phyloP scores from a whole-genome alignment of 2,797 vertebrate species.

The Lindbergichthys nudifrons region DNA sequence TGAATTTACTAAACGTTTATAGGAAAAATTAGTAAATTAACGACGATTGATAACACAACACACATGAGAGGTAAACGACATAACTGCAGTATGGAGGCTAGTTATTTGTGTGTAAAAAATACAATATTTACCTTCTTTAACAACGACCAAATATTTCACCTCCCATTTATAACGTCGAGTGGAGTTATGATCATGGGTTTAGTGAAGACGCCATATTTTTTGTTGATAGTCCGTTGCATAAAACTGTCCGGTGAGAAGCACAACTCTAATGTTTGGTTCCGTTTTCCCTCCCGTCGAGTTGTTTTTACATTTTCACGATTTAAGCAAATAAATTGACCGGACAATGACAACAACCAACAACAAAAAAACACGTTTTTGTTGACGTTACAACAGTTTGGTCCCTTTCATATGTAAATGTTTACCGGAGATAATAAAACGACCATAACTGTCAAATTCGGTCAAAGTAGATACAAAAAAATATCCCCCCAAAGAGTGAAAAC shows the following conservation, averaged over 20 bases:
- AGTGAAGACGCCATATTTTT: slow-evolving; percentile 53
- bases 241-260: slow-evolving; percentile 64
- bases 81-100: accelerated
- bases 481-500: no score
- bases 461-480: background rate
- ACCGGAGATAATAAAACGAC: slow-evolving; percentile 2
- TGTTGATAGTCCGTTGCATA: slow-evolving; percentile 76
- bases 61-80: accelerated
- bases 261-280: background rate
- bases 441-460: background rate
- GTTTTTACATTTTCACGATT: background rate
- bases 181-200: background rate
- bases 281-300: background rate
- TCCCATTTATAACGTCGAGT: slow-evolving; percentile 7
- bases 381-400: background rate
- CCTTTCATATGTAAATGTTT: background rate
- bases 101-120: accelerated
- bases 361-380: background rate
- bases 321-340: background rate
- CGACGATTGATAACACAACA: background rate
- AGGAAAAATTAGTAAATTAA: background rate
- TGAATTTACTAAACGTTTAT: background rate
- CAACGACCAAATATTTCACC: background rate
- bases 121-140: slow-evolving; percentile 30
- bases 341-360: background rate